Evolutionary conservation across 2,113 vertebrate species (phyloP).

Genomic region (Typhlomys cinereus): DNA sequence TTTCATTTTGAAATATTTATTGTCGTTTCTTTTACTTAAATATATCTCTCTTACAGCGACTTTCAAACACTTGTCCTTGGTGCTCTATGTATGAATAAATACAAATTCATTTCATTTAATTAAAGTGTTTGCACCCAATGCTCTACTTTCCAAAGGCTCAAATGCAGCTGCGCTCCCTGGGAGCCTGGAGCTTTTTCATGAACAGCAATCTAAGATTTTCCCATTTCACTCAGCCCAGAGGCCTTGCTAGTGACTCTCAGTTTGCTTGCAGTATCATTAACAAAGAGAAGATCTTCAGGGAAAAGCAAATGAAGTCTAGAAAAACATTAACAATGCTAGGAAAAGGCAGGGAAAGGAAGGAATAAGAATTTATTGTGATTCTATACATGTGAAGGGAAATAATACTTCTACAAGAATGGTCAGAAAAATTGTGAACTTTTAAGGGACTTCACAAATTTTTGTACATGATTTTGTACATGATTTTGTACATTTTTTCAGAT

Average conservation of each 20-base stretch:
- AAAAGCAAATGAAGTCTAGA: constrained; percentile 54
- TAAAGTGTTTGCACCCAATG: constrained; percentile 20
- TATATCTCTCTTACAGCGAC: neutral
- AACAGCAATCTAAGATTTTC: constrained; percentile 49
- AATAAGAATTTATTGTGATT: neutral
- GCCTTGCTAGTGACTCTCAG: neutral
- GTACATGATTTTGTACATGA: no score
- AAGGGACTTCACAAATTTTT: neutral
- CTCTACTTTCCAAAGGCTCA: constrained; percentile 41
- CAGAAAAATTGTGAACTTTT: neutral
- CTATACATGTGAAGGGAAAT: neutral
- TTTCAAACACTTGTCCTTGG: constrained; percentile 44
- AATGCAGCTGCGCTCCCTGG: neutral
- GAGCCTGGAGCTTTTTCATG: constrained; percentile 7
- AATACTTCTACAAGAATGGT: neutral
- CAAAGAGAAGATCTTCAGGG: constrained; percentile 55
- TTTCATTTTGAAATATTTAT: constrained; percentile 10
- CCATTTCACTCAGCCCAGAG: constrained; percentile 59
- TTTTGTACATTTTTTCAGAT: neutral
- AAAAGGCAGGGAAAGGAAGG: neutral
- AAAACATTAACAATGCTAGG: constrained; percentile 19
- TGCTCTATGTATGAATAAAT: neutral
- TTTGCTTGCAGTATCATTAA: constrained; percentile 48
- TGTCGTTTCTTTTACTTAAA: neutral
- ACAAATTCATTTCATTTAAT: constrained; percentile 50